Base-by-base conservation (phyloP, 2,113 vertebrate genomes). In the Phylloscopus trochilus region DNA sequence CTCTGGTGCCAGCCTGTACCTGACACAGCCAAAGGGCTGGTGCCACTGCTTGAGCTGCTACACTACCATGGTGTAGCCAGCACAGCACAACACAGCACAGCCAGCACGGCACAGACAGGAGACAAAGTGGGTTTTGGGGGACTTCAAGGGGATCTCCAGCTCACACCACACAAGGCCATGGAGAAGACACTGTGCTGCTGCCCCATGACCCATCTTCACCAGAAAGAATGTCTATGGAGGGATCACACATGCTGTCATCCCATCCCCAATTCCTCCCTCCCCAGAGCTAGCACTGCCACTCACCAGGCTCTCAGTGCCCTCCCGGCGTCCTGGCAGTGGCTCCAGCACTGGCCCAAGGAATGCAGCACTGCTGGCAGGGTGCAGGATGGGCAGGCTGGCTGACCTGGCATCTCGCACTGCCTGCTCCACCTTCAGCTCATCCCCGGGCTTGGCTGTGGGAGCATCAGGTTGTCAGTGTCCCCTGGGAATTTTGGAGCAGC, bases 341-440 rank as follows among this genome's bases (percentile, higher is more conserved):
- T 99, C 99, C 22, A 88, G 82, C 4, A 55, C 80, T 0, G 98
- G 97, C 31, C 95, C 88, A 6, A 98, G 96, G 24, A 98, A 98
- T 85, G 97, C 96, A 0, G 98, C 49, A 4, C 98, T 97, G 88
- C 96, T 83, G 8, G 92, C 69, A 9, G 97, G 94, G 89, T 98
- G 98, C 97, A 99, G 98, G 96, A 98, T 98, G 66, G 99, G 99
- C 83, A 99, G 95, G 79, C 99, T 99, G 90, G 98, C 96, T 0
- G 98, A 98, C 60, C 98, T 97, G 92, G 98, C 79, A 19, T 99
- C 99, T 89, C 98, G 98, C 44, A 99, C 98, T 0, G 98, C 97
- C 95, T 99, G 98, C 67, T 99, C 99, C 97, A 99, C 98, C 93
- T 99, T 99, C 93, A 98, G 97, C 95, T 99, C 99, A 1, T 98